These are phyloP conservation scores for Egretta garzetta DNA, from an alignment of 2,113 vertebrate species.

Conservation along the genomic window DNA sequence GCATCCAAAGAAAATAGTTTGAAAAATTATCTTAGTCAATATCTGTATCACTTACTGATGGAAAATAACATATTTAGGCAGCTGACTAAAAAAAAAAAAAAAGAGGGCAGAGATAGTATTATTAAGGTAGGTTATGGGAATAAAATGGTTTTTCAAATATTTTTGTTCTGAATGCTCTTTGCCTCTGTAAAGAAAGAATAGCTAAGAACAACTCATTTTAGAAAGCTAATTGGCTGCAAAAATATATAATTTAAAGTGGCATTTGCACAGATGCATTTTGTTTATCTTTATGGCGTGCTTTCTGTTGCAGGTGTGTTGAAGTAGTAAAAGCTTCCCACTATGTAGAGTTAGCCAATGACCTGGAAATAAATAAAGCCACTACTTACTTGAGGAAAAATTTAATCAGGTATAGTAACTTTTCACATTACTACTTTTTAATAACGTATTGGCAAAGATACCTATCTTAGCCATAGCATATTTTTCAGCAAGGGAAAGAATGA, in stretches of 20 bases:
- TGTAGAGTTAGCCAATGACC: constrained; percentile 92
- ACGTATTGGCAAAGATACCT: background rate
- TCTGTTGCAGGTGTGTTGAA: constrained; percentile 90
- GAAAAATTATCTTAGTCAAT: background rate
- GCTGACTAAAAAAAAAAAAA: background rate
- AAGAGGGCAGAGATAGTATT: background rate
- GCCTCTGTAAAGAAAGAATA: background rate
- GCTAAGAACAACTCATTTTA: background rate
- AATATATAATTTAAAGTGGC: background rate
- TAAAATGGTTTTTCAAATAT: background rate
- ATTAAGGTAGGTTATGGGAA: background rate
- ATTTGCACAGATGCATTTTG: background rate
- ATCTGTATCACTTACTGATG: background rate
- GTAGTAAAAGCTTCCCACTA: constrained; percentile 93
- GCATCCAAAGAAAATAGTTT: background rate
- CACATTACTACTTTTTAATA: background rate
- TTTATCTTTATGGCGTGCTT: background rate
- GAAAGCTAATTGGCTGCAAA: background rate
- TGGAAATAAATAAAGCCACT: constrained; percentile 98
- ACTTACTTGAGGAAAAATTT: constrained; percentile 93
- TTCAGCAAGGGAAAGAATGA: background rate
- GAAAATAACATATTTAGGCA: background rate
- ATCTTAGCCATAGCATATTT: background rate
- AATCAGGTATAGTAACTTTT: constrained; percentile 83
- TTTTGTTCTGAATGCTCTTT: background rate